Evolutionary conservation across 2,888 invertebrate genomes (phyloP).

Genomic region (Mythimna ferrago): DNA sequence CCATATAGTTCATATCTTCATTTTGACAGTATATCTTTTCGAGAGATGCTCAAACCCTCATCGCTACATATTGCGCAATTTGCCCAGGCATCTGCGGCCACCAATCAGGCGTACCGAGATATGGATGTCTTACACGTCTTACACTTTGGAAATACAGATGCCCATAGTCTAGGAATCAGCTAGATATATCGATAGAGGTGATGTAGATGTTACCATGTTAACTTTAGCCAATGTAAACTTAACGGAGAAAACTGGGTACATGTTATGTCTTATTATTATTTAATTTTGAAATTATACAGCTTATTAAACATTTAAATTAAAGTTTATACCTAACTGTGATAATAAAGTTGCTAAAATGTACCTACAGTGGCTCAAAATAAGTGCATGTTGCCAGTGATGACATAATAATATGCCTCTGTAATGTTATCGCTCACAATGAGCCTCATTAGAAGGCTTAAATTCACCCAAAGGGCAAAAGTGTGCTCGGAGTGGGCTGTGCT

Average conservation of each 20-base stretch:
- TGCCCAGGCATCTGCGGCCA: constrained; percentile 15
- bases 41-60: background rate
- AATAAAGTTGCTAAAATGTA: background rate
- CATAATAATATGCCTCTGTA: too few species aligned
- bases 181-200: background rate
- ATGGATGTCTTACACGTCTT: background rate
- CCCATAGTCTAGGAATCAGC: background rate
- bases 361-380: too few species aligned
- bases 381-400: too few species aligned
- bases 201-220: background rate
- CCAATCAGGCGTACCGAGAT: constrained; percentile 26
- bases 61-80: constrained; percentile 9
- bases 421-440: too few species aligned
- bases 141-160: background rate
- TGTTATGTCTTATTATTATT: too few species aligned
- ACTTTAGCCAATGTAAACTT: background rate
- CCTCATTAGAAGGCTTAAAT: too few species aligned
- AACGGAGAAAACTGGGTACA: background rate
- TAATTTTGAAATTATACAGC: too few species aligned
- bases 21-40: background rate
- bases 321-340: background rate
- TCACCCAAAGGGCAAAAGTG: too few species aligned
- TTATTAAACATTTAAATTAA: background rate
- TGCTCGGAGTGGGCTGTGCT: too few species aligned
- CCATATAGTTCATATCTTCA: background rate